Percentiles rank a stretch among this genome's conserved stretches.
phyloP scores from a whole-genome alignment of 35 echinoderm and acorn worm genomes.

The Apostichopus japonicus region DNA sequence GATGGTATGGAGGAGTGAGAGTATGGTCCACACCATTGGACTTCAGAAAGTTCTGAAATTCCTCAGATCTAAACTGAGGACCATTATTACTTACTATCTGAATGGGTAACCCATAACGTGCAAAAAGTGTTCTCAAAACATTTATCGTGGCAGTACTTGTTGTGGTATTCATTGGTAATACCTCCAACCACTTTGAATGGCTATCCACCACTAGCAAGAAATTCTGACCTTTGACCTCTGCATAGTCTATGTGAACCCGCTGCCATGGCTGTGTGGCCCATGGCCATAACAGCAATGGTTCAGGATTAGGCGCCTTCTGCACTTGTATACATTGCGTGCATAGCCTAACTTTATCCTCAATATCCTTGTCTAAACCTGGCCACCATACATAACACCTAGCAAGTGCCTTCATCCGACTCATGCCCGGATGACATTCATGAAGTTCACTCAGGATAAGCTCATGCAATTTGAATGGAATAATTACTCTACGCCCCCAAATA shows the following conservation, averaged over 20 bases:
- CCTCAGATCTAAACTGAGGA: constrained; percentile 7
- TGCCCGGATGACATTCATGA: constrained; percentile 67
- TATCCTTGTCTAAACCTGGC: constrained; percentile 71
- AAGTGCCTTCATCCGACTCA: constrained; percentile 59
- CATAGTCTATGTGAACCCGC: constrained; percentile 67
- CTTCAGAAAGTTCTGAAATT: constrained; percentile 25
- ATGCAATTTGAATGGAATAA: constrained; percentile 41
- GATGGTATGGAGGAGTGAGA: constrained; percentile 60
- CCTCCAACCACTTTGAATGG: constrained; percentile 63
- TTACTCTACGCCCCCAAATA: constrained; percentile 48
- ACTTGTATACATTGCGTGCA: constrained; percentile 48
- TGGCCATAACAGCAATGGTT: constrained; percentile 66
- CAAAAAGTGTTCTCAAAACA: constrained; percentile 44
- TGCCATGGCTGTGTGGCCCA: constrained; percentile 60
- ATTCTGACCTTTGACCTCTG: constrained; percentile 64
- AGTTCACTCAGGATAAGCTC: constrained; percentile 32
- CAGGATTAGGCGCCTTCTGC: constrained; percentile 49
- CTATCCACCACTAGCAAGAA: constrained; percentile 63
- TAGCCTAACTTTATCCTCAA: constrained; percentile 51
- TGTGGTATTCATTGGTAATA: constrained; percentile 36
- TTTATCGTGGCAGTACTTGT: constrained; percentile 48
- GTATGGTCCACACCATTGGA: constrained; percentile 53
- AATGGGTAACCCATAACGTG: constrained; percentile 17
- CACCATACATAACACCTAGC: constrained; percentile 65
- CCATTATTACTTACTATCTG: constrained; percentile 40